phyloP scores from a whole-genome alignment of 1,140 invertebrate species.

The Conus ventricosus region DNA sequence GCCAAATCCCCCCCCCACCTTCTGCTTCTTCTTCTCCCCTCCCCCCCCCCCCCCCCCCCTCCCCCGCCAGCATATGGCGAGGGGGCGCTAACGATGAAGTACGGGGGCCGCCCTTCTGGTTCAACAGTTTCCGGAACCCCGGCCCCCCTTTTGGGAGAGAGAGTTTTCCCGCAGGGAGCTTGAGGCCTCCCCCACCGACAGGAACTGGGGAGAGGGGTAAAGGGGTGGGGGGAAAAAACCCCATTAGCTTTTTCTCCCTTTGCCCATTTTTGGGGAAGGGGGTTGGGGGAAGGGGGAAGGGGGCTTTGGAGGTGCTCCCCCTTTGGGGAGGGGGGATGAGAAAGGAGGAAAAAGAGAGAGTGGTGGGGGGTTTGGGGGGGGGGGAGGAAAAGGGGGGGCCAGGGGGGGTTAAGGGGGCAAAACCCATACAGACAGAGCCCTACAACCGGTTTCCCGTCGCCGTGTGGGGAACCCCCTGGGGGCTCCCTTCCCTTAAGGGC shows the following conservation, averaged over 20 bases:
- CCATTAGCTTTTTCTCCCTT: constrained; percentile 11
- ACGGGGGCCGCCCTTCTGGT: not conserved
- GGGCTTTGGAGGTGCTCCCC: too few species aligned
- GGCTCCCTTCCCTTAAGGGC: not conserved
- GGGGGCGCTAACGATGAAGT: not conserved
- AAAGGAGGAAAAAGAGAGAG: not conserved
- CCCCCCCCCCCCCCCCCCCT: not conserved
- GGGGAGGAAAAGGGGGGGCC: not conserved
- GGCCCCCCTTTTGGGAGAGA: not conserved
- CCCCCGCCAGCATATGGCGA: not conserved
- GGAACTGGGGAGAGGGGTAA: not conserved
- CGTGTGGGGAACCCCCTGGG: not conserved
- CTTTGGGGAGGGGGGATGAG: too few species aligned
- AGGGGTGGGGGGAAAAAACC: not conserved
- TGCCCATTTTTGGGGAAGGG: constrained; percentile 5
- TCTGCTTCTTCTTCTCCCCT: not conserved
- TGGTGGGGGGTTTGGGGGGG: not conserved
- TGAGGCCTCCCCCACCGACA: not conserved
- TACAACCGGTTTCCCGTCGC: not conserved
- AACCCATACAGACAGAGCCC: not conserved
- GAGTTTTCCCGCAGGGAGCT: not conserved
- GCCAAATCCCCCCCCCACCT: too few species aligned
- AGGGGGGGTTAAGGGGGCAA: not conserved
- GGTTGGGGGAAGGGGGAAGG: not conserved
- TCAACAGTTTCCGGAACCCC: not conserved